phyloP scores from a whole-genome alignment of 2,888 invertebrate species.

The Eulithis prunata region DNA sequence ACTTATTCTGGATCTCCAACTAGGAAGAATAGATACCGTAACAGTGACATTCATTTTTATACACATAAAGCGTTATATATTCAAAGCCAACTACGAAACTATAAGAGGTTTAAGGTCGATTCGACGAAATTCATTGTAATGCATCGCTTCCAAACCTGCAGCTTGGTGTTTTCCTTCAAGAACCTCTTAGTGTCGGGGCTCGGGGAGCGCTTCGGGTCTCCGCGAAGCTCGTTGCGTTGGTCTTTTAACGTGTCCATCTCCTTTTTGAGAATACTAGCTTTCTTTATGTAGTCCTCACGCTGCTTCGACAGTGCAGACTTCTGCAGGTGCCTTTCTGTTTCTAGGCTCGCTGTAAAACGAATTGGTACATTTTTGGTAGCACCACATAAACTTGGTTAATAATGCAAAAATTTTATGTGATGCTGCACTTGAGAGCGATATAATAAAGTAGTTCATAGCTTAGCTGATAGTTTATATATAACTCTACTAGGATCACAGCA shows the following conservation, averaged over 20 bases:
- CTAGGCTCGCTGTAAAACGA: conserved; percentile 85
- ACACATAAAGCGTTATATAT: conserved; percentile 19
- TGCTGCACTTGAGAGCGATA: conserved; percentile 46
- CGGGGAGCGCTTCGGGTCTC: conserved; percentile 87
- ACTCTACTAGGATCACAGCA: conserved; percentile 30
- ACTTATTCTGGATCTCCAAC: conserved; percentile 91
- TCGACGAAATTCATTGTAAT: conserved; percentile 18
- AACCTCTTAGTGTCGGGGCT: conserved; percentile 91
- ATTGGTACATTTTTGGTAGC: conserved; percentile 10
- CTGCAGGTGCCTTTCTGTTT: conserved; percentile 92
- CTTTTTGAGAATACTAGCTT: conserved; percentile 88
- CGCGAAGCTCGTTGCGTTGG: conserved; percentile 90
- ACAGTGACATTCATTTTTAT: conserved; percentile 34
- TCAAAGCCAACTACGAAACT: conserved; percentile 30
- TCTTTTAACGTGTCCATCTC: conserved; percentile 91
- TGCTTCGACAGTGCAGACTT: conserved; percentile 91
- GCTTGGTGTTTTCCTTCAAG: conserved; percentile 91
- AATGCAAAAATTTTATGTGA: conserved; percentile 33
- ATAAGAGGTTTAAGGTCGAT: conserved; percentile 15
- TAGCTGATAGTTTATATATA: conserved; percentile 45
- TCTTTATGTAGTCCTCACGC: conserved; percentile 92
- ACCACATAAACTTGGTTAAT: conserved; percentile 37
- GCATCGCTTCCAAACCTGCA: conserved; percentile 87
- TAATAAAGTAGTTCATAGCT: conserved; percentile 46
- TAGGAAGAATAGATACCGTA: conserved; percentile 57